These are phyloP conservation scores for Arvicanthis niloticus DNA, from an alignment of 2,113 vertebrate species.

Conservation along the genomic window DNA sequence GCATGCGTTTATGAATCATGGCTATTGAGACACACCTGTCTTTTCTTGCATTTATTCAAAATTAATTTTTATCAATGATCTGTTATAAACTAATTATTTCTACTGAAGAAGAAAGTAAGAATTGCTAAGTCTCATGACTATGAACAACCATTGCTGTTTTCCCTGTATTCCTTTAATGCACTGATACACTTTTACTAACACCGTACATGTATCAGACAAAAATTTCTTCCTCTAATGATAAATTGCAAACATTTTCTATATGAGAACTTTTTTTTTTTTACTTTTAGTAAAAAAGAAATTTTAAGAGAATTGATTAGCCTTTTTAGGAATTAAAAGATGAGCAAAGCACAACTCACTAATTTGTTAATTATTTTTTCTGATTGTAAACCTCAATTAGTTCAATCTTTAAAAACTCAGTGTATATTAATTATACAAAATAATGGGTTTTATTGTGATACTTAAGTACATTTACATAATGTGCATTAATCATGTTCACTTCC, in stretches of 20 bases:
- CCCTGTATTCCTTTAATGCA: neutral
- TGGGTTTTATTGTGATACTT: neutral
- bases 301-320: constrained; percentile 29
- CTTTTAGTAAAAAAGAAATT: constrained; percentile 42
- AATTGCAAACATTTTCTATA: neutral
- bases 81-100: constrained; percentile 21
- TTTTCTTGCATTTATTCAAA: constrained; percentile 23
- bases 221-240: neutral
- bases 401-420: neutral
- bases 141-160: neutral
- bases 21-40: neutral
- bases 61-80: constrained; percentile 20
- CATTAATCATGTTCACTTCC: neutral
- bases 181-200: neutral
- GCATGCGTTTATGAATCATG: constrained; percentile 21
- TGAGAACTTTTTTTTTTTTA: constrained; percentile 2
- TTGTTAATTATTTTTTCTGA: constrained; percentile 49
- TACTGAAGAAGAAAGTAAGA: constrained; percentile 14
- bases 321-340: constrained; percentile 51
- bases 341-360: constrained; percentile 25
- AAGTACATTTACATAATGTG: neutral
- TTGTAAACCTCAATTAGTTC: constrained; percentile 35
- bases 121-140: neutral
- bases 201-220: neutral
- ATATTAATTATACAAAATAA: neutral